Percentiles rank a stretch among this genome's conserved stretches.
These are phyloP conservation scores for Lepilemur septentrionalis DNA, from an alignment of 2,797 vertebrate species.

Conservation along the genomic window DNA sequence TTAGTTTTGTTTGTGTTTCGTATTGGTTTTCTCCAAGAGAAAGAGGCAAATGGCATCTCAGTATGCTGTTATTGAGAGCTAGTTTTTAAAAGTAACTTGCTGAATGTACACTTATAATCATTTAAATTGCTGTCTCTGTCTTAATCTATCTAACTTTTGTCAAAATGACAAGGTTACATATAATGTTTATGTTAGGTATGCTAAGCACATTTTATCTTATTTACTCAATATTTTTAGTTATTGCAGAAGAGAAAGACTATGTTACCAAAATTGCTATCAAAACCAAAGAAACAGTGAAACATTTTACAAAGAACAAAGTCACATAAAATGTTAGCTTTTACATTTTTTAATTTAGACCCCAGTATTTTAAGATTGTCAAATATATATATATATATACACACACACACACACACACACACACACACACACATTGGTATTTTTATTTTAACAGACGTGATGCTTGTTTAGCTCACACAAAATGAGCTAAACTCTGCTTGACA, in stretches of 20 bases:
- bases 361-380: not conserved
- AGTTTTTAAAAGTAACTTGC: not conserved
- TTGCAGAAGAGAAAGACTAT: not conserved
- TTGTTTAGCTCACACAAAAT: not conserved
- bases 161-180: not conserved
- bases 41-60: not conserved
- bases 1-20: not conserved
- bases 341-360: not conserved
- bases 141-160: not conserved
- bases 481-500: not conserved
- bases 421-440: no score
- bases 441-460: not conserved
- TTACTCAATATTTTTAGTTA: constrained; percentile 8
- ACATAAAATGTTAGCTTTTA: not conserved
- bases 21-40: not conserved
- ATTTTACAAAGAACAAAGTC: not conserved
- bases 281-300: not conserved
- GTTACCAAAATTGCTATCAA: not conserved
- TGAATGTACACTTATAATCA: not conserved
- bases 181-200: not conserved
- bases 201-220: not conserved
- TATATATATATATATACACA: not conserved
- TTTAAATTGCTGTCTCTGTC: not conserved
- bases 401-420: no score
- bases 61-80: not conserved